phyloP scores from a whole-genome alignment of 2,888 invertebrate species.

The Andrena haemorrhoa region DNA sequence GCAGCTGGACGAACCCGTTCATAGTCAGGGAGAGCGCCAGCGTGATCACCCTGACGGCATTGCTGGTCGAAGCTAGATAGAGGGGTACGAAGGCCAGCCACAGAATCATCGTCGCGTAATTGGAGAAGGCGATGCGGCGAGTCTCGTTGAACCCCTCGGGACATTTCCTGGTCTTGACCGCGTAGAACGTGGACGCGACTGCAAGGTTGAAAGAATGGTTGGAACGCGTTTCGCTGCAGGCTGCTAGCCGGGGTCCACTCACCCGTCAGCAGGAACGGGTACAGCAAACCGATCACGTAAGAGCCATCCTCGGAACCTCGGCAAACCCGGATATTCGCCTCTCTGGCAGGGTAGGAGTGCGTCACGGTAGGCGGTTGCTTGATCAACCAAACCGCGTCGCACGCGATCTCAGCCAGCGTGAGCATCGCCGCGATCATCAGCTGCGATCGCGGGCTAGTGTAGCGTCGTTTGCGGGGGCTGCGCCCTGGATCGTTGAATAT shows the following conservation, averaged over 20 bases:
- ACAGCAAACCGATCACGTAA: slow-evolving; percentile 86
- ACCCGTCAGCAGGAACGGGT: slow-evolving; percentile 86
- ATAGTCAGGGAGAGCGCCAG: slow-evolving; percentile 86
- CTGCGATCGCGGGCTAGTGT: slow-evolving; percentile 85
- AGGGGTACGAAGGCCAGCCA: slow-evolving; percentile 87
- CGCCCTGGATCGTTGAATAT: slow-evolving; percentile 85
- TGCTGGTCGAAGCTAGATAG: slow-evolving; percentile 85
- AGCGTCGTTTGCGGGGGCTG: slow-evolving; percentile 84
- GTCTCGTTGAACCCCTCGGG: slow-evolving; percentile 88
- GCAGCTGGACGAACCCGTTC: slow-evolving; percentile 86
- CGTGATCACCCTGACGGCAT: slow-evolving; percentile 85
- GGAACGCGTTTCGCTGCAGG: too few relatives aligned
- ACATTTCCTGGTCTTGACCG: slow-evolving; percentile 87
- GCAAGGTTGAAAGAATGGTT: slow-evolving; percentile 14
- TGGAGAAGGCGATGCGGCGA: slow-evolving; percentile 86
- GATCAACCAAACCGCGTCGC: slow-evolving; percentile 85
- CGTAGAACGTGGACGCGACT: slow-evolving; percentile 86
- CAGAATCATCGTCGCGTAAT: slow-evolving; percentile 86
- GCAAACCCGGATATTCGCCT: slow-evolving; percentile 81
- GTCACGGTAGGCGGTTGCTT: slow-evolving; percentile 84
- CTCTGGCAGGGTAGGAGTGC: slow-evolving; percentile 83
- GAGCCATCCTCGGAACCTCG: slow-evolving; percentile 85
- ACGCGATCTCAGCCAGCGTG: slow-evolving; percentile 85
- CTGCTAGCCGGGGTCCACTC: slow-evolving; percentile 17
- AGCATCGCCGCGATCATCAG: slow-evolving; percentile 86